Evolutionary conservation across 2,113 vertebrate genomes (phyloP).

Genomic region (Andinoacara biseriatus): DNA sequence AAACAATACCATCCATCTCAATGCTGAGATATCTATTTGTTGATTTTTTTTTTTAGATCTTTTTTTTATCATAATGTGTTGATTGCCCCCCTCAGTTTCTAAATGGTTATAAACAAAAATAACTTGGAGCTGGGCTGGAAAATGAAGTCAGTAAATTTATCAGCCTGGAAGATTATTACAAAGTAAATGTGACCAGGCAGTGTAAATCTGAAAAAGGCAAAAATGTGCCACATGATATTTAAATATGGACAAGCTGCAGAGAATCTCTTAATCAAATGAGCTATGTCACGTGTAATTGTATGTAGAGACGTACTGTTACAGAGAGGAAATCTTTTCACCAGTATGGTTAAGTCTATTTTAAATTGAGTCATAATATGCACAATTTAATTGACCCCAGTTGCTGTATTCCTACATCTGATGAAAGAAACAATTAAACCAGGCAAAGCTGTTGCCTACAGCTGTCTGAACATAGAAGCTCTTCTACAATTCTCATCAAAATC

Average conservation of each 20-base stretch:
- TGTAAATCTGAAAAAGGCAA: slow-evolving; percentile 53
- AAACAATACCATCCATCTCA: slow-evolving; percentile 33
- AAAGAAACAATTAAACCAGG: slow-evolving; percentile 3
- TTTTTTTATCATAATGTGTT: background rate
- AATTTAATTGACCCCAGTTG: slow-evolving; percentile 5
- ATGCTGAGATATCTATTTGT: background rate
- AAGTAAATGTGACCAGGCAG: slow-evolving; percentile 70
- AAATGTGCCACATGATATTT: slow-evolving; percentile 42
- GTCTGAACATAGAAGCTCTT: background rate
- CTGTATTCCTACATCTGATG: slow-evolving; percentile 9
- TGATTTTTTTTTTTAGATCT: background rate
- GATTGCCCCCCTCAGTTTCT: background rate
- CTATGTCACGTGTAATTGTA: slow-evolving; percentile 20
- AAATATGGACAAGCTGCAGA: slow-evolving; percentile 44
- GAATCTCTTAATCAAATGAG: slow-evolving; percentile 62
- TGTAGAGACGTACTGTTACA: slow-evolving; percentile 27
- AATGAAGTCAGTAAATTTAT: slow-evolving; percentile 44
- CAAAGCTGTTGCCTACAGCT: slow-evolving; percentile 4
- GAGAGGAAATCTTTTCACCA: slow-evolving; percentile 46
- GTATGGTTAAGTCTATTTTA: slow-evolving; percentile 5
- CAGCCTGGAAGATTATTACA: slow-evolving; percentile 68
- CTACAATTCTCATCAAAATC: background rate
- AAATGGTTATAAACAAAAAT: background rate
- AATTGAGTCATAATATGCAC: slow-evolving; percentile 3
- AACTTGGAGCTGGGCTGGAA: slow-evolving; percentile 5